A percentile compares a stretch with the other conserved stretches of the same genome.
These are phyloP conservation scores for Agonopterix subpropinquella DNA, from an alignment of 2,888 invertebrate species.

Conservation along the genomic window DNA sequence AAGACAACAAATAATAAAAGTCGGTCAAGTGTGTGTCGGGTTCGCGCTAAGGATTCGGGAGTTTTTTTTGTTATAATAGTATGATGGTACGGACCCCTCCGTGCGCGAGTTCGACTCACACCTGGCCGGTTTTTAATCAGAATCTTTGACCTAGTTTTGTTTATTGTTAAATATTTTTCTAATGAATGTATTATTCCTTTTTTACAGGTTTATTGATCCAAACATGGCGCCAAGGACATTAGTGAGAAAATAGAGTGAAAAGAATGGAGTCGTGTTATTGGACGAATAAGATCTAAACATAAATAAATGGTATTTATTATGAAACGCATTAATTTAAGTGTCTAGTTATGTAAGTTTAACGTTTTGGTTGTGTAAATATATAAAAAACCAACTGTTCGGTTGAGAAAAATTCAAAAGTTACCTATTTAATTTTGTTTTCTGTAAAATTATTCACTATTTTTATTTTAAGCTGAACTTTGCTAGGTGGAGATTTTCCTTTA, in stretches of 20 bases:
- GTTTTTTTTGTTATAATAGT: too few species aligned
- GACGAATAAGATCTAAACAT: neutral
- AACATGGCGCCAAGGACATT: slow-evolving; percentile 25
- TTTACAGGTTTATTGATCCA: slow-evolving; percentile 51
- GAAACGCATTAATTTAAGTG: neutral
- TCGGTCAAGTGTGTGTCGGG: too few species aligned
- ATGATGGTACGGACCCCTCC: neutral
- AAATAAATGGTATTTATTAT: slow-evolving; percentile 3
- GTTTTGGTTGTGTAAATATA: neutral
- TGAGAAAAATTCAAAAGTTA: neutral
- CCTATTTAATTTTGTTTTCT: neutral
- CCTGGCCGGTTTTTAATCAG: too few species aligned
- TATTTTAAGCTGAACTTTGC: too few species aligned
- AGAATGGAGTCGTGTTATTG: slow-evolving; percentile 1
- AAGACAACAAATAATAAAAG: too few species aligned
- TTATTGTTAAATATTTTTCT: neutral
- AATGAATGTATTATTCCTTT: neutral
- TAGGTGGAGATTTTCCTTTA: too few species aligned
- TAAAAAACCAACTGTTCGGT: neutral
- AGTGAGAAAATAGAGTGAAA: slow-evolving; percentile 46
- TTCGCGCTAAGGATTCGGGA: too few species aligned
- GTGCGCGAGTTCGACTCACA: neutral
- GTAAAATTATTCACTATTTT: too few species aligned
- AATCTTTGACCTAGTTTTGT: neutral
- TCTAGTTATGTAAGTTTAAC: neutral